phyloP scores from a whole-genome alignment of 2,113 vertebrate species.

The Taurulus bubalis region DNA sequence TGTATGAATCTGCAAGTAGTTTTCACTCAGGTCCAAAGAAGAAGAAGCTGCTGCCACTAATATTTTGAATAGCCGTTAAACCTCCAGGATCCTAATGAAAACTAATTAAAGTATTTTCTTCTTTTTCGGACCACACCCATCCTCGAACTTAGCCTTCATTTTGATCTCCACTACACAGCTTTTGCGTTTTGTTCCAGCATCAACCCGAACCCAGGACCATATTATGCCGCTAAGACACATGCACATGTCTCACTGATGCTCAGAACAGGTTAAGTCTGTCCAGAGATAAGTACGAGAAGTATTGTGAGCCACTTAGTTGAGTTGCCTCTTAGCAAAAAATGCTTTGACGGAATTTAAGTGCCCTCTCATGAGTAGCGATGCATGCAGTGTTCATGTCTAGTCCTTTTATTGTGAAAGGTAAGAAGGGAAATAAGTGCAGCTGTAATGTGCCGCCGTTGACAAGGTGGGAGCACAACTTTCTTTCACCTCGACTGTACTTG shows the following conservation, averaged over 20 bases:
- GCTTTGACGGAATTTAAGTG: too few relatives aligned
- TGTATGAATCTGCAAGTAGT: slow-evolving; percentile 50
- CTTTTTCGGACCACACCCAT: neutral
- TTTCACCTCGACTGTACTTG: slow-evolving; percentile 4
- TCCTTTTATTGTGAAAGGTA: neutral
- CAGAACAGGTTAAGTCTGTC: neutral
- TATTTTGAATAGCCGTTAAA: neutral
- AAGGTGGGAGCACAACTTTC: neutral
- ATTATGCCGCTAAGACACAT: neutral
- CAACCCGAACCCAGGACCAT: neutral
- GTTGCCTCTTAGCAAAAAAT: too few relatives aligned
- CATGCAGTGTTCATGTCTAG: too few relatives aligned
- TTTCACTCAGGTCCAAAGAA: slow-evolving; percentile 33
- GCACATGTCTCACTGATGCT: neutral
- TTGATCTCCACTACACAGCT: neutral
- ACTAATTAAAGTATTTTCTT: neutral
- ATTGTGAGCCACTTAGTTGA: neutral
- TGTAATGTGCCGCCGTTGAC: neutral
- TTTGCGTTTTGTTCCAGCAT: neutral
- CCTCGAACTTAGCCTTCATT: neutral
- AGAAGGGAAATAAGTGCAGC: neutral
- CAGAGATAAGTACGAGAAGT: neutral
- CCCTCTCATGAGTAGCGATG: too few relatives aligned
- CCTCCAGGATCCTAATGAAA: neutral
- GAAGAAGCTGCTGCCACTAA: neutral